Evolutionary conservation across 2,888 invertebrate genomes (phyloP).

Genomic region (Clostera curtula): DNA sequence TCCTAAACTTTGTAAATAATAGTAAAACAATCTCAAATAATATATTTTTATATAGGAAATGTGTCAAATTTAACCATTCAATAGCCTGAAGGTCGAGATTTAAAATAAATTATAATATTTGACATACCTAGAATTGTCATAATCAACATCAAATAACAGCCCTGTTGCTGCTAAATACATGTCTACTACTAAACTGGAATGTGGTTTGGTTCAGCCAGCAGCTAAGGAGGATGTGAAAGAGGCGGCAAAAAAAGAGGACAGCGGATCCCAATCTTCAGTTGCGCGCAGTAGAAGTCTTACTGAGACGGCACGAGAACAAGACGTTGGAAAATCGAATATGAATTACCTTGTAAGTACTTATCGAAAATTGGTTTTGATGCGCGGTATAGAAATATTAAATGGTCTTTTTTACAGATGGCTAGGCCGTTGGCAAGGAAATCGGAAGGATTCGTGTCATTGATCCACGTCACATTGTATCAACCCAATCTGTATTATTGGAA

Average conservation of each 20-base stretch:
- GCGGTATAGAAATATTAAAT: constrained; percentile 1
- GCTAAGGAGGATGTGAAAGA: no score
- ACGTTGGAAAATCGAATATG: constrained; percentile 25
- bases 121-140: no score
- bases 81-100: no score
- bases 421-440: constrained; percentile 9
- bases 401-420: constrained; percentile 8
- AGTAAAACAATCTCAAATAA: no score
- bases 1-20: no score
- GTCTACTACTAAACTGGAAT: no score
- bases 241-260: constrained; percentile 8
- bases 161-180: no score
- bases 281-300: constrained; percentile 25
- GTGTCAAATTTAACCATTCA: no score
- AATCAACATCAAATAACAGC: no score
- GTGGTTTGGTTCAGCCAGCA: no score
- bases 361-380: not conserved
- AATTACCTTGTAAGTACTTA: constrained; percentile 18
- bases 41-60: no score
- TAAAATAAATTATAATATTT: no score
- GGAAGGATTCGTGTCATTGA: constrained; percentile 32
- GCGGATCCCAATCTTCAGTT: constrained; percentile 8
- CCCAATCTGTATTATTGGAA: constrained; percentile 60
- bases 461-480: constrained; percentile 46
- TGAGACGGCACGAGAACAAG: constrained; percentile 22